Conservation (phyloP, 2,888 invertebrate species). For the Epistrophella euchroma region DNA sequence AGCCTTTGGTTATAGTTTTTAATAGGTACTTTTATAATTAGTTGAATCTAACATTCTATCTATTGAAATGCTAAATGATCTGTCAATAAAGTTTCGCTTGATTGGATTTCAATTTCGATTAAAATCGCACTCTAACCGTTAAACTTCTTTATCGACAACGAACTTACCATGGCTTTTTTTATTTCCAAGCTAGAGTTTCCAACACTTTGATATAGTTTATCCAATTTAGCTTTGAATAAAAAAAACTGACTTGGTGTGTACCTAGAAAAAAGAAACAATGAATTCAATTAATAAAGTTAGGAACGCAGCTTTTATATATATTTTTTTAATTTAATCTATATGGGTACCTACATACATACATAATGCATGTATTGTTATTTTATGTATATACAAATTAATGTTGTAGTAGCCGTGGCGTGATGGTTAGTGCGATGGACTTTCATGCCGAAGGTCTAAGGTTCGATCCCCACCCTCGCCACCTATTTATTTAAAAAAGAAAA, state of each 20-base stretch:
- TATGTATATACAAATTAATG: too few relatives aligned
- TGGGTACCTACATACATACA: too few relatives aligned
- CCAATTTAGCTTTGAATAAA: conserved; percentile 41
- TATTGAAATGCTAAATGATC: not conserved
- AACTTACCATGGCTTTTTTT: conserved; percentile 42
- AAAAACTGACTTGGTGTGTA: conserved; percentile 42
- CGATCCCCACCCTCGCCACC: too few relatives aligned
- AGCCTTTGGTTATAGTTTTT: too few relatives aligned
- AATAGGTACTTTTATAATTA: too few relatives aligned
- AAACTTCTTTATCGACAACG: not conserved
- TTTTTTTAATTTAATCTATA: too few relatives aligned
- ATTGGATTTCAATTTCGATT: not conserved
- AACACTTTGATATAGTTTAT: conserved; percentile 33
- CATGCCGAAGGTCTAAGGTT: too few relatives aligned
- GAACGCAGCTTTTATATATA: too few relatives aligned
- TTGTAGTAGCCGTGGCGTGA: too few relatives aligned
- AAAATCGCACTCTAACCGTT: not conserved
- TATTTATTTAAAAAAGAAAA: too few relatives aligned
- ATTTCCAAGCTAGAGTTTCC: not conserved
- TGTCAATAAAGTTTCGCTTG: not conserved
- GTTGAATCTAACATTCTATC: not conserved
- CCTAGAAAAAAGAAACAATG: conserved; percentile 19
- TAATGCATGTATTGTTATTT: too few relatives aligned
- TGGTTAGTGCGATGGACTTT: too few relatives aligned
- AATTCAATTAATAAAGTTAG: not conserved